Percentiles rank a stretch among this genome's conserved stretches.
These are phyloP conservation scores for Drosophila bunnanda DNA, from an alignment of 2,888 invertebrate genomes.

Conservation along the genomic window DNA sequence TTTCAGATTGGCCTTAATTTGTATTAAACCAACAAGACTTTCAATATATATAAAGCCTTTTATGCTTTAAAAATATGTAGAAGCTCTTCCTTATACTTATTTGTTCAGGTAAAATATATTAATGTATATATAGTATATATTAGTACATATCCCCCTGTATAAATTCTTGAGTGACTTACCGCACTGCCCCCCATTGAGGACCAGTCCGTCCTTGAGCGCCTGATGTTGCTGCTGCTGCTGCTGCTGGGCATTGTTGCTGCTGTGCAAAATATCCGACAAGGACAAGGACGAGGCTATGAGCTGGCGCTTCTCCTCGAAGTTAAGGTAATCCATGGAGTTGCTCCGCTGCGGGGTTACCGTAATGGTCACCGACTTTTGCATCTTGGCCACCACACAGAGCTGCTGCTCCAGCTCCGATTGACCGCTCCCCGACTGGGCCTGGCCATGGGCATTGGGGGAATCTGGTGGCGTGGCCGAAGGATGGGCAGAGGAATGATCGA, in stretches of 20 bases:
- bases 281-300: constrained; percentile 95
- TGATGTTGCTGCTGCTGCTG: constrained; percentile 78
- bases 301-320: constrained; percentile 96
- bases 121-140: background rate
- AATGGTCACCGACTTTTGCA: constrained; percentile 88
- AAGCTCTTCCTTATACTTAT: background rate
- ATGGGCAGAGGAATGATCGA: constrained; percentile 63
- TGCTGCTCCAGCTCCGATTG: constrained; percentile 76
- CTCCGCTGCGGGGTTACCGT: constrained; percentile 89
- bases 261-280: constrained; percentile 92
- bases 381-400: constrained; percentile 84
- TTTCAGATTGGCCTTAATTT: background rate
- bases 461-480: constrained; percentile 61
- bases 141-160: no score
- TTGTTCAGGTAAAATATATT: no score
- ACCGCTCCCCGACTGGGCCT: constrained; percentile 41
- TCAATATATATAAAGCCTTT: background rate
- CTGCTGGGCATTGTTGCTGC: constrained; percentile 82
- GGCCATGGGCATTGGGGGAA: constrained; percentile 60
- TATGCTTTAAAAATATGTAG: background rate
- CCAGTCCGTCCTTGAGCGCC: constrained; percentile 62
- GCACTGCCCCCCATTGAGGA: constrained; percentile 83
- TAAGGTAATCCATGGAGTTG: constrained; percentile 94
- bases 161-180: constrained; percentile 74
- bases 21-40: background rate